Evolutionary conservation across 2,888 invertebrate genomes (phyloP).

Genomic region (Platynereis dumerilii): DNA sequence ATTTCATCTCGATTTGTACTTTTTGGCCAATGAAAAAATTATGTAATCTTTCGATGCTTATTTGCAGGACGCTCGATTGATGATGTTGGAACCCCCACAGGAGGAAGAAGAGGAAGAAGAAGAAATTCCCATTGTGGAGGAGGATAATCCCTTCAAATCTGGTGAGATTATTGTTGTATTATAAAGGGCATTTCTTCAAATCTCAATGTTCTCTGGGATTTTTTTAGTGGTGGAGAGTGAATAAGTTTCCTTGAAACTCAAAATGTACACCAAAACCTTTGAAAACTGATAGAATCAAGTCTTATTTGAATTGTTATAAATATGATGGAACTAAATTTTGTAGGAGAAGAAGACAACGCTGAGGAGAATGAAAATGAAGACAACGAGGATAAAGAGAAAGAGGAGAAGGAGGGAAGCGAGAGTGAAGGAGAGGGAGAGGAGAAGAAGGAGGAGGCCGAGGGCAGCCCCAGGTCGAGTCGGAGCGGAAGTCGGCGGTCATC

Average conservation of each 20-base stretch:
- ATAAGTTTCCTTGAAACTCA: not conserved
- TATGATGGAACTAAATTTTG: not conserved
- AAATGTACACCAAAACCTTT: not conserved
- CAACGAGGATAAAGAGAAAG: not conserved
- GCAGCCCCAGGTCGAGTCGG: conserved; percentile 25
- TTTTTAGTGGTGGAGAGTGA: not conserved
- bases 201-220: not conserved
- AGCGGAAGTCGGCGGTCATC: conserved; percentile 36
- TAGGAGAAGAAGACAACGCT: conserved; percentile 20
- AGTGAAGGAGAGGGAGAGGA: conserved; percentile 20
- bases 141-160: too few species aligned
- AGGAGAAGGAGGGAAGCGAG: conserved; percentile 19
- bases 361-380: conserved; percentile 16
- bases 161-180: not conserved
- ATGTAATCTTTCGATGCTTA: not conserved
- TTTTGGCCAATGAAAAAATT: too few species aligned
- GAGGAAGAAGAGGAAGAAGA: conserved; percentile 72
- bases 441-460: conserved; percentile 2
- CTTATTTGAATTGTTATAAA: not conserved
- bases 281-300: not conserved
- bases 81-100: conserved; percentile 85
- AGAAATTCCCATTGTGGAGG: too few species aligned
- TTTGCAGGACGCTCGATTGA: conserved; percentile 70
- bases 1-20: too few species aligned
- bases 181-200: not conserved